phyloP scores from a whole-genome alignment of 1,140 invertebrate genomes.

The Elysia chlorotica region DNA sequence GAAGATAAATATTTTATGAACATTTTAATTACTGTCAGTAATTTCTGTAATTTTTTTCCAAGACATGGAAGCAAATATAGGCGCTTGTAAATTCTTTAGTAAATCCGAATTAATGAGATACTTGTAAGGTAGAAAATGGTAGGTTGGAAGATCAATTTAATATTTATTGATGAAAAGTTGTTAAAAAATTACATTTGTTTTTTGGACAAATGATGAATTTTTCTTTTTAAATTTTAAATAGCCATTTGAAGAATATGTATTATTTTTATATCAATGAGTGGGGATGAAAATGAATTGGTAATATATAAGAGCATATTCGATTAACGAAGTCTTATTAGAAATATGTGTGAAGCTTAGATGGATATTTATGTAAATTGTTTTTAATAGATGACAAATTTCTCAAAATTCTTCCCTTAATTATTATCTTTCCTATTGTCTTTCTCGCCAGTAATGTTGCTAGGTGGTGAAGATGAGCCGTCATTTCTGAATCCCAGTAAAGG shows the following conservation, averaged over 20 bases:
- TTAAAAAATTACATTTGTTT: too few relatives aligned
- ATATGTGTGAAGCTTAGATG: too few relatives aligned
- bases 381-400: background rate
- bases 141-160: background rate
- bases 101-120: background rate
- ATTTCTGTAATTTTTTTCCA: background rate
- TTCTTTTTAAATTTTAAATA: background rate
- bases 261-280: background rate
- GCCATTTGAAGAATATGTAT: background rate
- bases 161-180: too few relatives aligned
- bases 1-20: too few relatives aligned
- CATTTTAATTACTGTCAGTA: background rate
- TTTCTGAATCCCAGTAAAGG: background rate
- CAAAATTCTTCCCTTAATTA: too few relatives aligned
- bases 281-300: too few relatives aligned
- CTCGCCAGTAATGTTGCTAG: background rate
- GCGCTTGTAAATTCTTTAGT: background rate
- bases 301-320: too few relatives aligned
- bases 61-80: background rate
- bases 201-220: background rate
- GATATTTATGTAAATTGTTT: too few relatives aligned
- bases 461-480: background rate
- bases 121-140: background rate
- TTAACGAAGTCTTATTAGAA: too few relatives aligned
- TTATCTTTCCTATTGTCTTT: too few relatives aligned